Evolutionary conservation across 2,888 invertebrate genomes (phyloP).

Genomic region (Meta bourneti): DNA sequence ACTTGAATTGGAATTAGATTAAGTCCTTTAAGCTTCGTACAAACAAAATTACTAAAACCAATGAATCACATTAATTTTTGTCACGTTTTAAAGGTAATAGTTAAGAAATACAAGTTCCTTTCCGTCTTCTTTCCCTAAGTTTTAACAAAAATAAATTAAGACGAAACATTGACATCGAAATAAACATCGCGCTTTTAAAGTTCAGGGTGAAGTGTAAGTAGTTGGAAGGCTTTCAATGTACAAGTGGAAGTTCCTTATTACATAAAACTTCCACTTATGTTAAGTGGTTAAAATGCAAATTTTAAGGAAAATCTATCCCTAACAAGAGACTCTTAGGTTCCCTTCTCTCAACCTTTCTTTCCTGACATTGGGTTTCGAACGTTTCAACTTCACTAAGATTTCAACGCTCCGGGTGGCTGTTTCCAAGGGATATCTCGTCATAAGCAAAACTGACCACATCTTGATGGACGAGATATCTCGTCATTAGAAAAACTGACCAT

Average conservation of each 20-base stretch:
- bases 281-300: conserved; percentile 32
- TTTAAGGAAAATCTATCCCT: conserved; percentile 54
- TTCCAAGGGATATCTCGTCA: too few species aligned
- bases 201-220: conserved; percentile 48
- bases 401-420: too few species aligned
- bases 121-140: neutral
- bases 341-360: neutral
- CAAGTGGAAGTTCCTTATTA: conserved; percentile 61
- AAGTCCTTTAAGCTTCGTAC: neutral
- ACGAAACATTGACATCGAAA: conserved; percentile 45
- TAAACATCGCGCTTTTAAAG: conserved; percentile 37
- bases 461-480: too few species aligned
- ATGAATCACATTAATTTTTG: neutral
- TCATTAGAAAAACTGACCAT: too few species aligned
- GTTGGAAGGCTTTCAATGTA: conserved; percentile 41
- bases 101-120: too few species aligned
- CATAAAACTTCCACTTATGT: conserved; percentile 36
- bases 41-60: neutral
- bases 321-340: conserved; percentile 39
- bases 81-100: too few species aligned
- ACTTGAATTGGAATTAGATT: neutral
- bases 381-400: neutral
- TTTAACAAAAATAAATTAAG: neutral
- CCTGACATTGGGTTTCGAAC: neutral
- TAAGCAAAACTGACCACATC: too few species aligned